phyloP scores from a whole-genome alignment of 2,113 vertebrate species.

The Tor tambroides region DNA sequence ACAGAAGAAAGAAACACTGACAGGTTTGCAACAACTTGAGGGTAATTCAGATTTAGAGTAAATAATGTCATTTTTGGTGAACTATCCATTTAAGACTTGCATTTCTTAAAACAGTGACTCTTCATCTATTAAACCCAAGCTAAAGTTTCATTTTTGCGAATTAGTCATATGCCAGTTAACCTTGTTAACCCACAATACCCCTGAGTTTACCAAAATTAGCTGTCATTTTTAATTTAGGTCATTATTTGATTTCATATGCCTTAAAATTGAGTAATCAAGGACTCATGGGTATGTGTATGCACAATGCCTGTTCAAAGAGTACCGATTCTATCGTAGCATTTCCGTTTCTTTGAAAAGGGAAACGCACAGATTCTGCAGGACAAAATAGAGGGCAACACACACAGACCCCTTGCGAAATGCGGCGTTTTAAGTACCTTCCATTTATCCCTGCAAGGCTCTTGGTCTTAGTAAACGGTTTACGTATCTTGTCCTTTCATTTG shows the following conservation, averaged over 20 bases:
- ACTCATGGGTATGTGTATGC: neutral
- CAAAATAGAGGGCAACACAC: neutral
- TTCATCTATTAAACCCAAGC: neutral
- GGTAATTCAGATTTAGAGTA: neutral
- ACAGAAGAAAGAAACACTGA: neutral
- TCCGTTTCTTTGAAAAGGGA: neutral
- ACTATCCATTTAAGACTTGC: neutral
- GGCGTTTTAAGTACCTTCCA: neutral
- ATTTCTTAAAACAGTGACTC: neutral
- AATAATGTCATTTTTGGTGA: neutral
- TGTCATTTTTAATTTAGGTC: neutral
- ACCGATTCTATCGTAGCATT: neutral
- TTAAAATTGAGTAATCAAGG: neutral
- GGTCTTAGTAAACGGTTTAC: neutral
- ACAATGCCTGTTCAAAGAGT: neutral
- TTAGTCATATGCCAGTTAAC: neutral
- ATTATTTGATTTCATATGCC: neutral
- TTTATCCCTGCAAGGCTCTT: neutral
- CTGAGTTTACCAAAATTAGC: neutral
- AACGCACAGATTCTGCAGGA: neutral
- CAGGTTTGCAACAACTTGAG: neutral
- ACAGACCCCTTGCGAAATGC: neutral
- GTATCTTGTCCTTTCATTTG: neutral
- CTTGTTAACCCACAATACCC: neutral
- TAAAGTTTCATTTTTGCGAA: neutral